Base-by-base conservation (phyloP, 2,888 invertebrate genomes). In the Esperia sulphurella region DNA sequence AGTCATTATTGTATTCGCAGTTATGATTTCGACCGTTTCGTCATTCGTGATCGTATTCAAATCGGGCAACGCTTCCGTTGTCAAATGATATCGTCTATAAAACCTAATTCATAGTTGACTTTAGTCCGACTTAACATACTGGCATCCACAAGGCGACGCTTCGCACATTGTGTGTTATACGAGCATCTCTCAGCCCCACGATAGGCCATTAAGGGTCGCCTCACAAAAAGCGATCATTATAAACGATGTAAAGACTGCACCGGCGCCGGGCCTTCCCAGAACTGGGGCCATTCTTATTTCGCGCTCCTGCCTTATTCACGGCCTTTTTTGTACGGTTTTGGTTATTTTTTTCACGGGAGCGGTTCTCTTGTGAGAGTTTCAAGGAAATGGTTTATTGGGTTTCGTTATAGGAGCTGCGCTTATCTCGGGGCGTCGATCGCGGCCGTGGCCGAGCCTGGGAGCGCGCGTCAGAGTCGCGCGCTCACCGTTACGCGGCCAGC, bases 331-430 rank as follows among this genome's bases (percentile, higher is more conserved):
- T 77, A 65, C 59, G 63, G 69, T 71, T 82, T 83, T 77, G 72
- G 78, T 80, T 58, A 69, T 79, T 85, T 83, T 83, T 85, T 87
- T 78, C 68, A 78, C 73, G 68, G 75, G 77, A 80, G 86, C 86
- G 85, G 82, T 78, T 74, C 79, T 78, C 76, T 78, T 84, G 82
- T 80, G 81, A 80, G 83, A 75, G 66, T 75, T 89, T 85, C 87
- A 78, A 84, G 85, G 87, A 88, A 88, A 89, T 78, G 71, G 84
- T 84, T 86, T 87, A 85, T 86, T 86, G 85, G 84, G 82, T 85
- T 86, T 87, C 80, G 76, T 33, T 82, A 80, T 75, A 79, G 79
- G 78, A 79, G 63, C 71, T 64, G 69, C 54, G 71, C 79, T 85
- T 86, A 87, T 88, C 87, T 85, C 63, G 64, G 65, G 70, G 71